A percentile compares a stretch with the other conserved stretches of the same genome.
Evolutionary conservation across 1,140 invertebrate species (phyloP).

Genomic region (Zaprionus kolodkinae): DNA sequence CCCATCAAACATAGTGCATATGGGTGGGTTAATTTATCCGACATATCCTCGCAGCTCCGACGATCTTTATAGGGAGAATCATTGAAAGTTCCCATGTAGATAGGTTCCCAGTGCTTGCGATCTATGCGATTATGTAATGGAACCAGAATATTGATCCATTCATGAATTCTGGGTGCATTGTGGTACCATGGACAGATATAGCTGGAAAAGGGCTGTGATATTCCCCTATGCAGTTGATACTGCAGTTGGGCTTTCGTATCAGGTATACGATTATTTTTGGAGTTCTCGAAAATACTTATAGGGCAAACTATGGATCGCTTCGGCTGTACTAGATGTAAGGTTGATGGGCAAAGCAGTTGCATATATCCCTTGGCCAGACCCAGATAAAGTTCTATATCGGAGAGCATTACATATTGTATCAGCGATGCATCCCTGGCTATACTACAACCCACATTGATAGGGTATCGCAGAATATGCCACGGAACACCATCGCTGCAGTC

Average conservation of each 20-base stretch:
- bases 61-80: conserved; percentile 95
- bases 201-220: conserved; percentile 95
- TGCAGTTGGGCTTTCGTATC: conserved; percentile 89
- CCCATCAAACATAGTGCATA: conserved; percentile 93
- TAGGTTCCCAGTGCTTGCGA: conserved; percentile 92
- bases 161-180: conserved; percentile 91
- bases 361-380: conserved; percentile 89
- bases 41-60: conserved; percentile 93
- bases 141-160: conserved; percentile 90
- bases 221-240: conserved; percentile 89
- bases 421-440: conserved; percentile 91
- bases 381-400: conserved; percentile 94
- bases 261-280: conserved; percentile 85
- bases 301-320: conserved; percentile 86
- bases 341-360: conserved; percentile 88
- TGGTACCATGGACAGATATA: conserved; percentile 94
- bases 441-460: conserved; percentile 94
- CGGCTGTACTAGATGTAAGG: background rate
- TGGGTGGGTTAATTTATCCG: conserved; percentile 96
- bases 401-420: conserved; percentile 93
- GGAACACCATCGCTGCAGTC: too few species aligned
- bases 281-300: conserved; percentile 71
- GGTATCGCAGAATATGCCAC: conserved; percentile 90
- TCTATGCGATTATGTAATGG: conserved; percentile 86
- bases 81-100: conserved; percentile 92